Evolutionary conservation across 2,113 vertebrate species (phyloP).

Genomic region (Rhadina sibilatrix): DNA sequence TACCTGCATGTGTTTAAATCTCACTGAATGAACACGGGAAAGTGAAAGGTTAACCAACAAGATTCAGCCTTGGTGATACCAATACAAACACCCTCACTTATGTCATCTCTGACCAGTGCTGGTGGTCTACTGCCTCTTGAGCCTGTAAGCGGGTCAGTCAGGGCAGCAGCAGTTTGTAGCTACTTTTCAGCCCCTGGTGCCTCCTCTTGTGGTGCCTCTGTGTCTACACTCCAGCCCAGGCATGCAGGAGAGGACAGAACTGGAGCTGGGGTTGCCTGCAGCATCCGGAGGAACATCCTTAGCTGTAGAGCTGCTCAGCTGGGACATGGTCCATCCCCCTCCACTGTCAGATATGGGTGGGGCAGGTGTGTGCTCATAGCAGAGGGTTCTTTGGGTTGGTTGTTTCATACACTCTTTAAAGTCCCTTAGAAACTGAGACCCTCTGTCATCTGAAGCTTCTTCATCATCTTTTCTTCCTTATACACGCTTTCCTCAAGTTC

Average conservation of each 20-base stretch:
- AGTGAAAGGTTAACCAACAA: neutral
- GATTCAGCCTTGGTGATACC: neutral
- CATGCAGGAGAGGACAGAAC: neutral
- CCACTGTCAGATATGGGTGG: fast-evolving
- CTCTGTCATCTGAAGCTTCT: neutral
- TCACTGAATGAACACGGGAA: neutral
- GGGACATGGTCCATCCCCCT: neutral
- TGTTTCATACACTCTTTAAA: neutral
- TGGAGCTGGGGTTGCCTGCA: neutral
- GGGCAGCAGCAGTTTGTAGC: neutral
- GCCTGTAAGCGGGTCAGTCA: neutral
- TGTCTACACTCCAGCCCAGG: neutral
- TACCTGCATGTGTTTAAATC: neutral
- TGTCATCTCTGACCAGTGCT: neutral
- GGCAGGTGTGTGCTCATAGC: neutral
- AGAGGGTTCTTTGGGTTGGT: neutral
- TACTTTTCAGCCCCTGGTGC: fast-evolving
- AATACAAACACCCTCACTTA: neutral
- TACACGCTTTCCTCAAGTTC: neutral
- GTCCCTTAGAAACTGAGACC: neutral
- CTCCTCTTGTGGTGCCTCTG: fast-evolving
- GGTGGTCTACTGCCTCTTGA: neutral
- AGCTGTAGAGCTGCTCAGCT: neutral
- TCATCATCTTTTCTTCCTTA: neutral
- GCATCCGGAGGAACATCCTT: neutral